phyloP scores from a whole-genome alignment of 2,797 vertebrate species.

The Sparus aurata region DNA sequence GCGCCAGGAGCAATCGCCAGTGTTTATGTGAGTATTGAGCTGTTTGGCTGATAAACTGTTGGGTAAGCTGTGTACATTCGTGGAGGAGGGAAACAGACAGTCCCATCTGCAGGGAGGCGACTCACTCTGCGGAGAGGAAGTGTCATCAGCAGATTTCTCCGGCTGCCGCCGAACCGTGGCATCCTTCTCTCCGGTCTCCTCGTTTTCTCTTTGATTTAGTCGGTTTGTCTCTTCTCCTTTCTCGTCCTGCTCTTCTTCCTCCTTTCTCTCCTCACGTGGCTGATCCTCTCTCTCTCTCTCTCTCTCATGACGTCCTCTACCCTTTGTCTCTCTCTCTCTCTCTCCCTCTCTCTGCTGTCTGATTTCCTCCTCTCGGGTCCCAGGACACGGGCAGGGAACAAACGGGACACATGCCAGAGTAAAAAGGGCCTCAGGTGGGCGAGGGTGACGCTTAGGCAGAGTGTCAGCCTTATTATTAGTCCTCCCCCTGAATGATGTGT shows the following conservation, averaged over 20 bases:
- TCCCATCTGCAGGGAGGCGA: conserved; percentile 56
- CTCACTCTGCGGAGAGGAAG: conserved; percentile 49
- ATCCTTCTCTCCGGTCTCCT: conserved; percentile 34
- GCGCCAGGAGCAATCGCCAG: conserved; percentile 29
- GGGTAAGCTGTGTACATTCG: conserved; percentile 49
- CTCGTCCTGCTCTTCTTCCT: background rate
- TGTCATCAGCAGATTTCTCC: conserved; percentile 62
- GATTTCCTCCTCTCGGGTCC: conserved; percentile 39
- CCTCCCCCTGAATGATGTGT: conserved; percentile 54
- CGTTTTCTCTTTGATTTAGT: conserved; percentile 16
- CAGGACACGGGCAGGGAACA: conserved; percentile 44
- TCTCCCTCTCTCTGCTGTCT: conserved; percentile 23
- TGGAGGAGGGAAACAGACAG: conserved; percentile 41
- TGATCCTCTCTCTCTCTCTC: background rate
- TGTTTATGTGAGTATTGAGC: conserved; percentile 66
- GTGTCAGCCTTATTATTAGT: conserved; percentile 65
- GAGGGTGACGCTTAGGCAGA: conserved; percentile 42
- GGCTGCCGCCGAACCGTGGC: conserved; percentile 42
- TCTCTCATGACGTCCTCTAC: background rate
- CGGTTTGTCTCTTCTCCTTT: conserved; percentile 10
- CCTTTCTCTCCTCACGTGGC: conserved; percentile 1
- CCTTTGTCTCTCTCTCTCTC: background rate
- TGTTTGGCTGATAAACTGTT: conserved; percentile 74
- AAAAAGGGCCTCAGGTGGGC: conserved; percentile 69
- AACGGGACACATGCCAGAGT: conserved; percentile 58